Percentiles rank a stretch among this genome's conserved stretches.
phyloP scores from a whole-genome alignment of 2,113 vertebrate genomes.

The Xiphorhynchus elegans region DNA sequence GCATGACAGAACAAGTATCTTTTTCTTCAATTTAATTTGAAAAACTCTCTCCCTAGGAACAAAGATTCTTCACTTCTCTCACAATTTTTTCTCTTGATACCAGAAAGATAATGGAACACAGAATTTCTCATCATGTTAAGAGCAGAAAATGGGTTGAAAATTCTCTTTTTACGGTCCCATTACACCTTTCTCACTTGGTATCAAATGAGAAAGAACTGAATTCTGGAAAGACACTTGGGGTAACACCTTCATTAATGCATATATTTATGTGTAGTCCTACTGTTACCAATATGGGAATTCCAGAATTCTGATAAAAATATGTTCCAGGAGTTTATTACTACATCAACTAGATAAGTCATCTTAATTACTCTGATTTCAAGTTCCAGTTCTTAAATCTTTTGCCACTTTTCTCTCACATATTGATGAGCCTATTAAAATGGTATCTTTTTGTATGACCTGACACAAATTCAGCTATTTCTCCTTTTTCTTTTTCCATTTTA shows the following conservation, averaged over 20 bases:
- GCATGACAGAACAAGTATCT: neutral
- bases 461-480: neutral
- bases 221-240: neutral
- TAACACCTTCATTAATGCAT: neutral
- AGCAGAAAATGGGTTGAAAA: neutral
- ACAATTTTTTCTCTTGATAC: neutral
- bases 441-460: neutral
- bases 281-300: neutral
- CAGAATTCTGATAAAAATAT: neutral
- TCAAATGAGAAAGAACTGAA: neutral
- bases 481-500: neutral
- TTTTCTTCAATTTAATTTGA: neutral
- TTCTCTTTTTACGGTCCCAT: neutral
- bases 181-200: neutral
- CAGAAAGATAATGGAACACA: accelerated
- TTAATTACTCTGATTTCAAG: neutral
- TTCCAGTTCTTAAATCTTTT: neutral
- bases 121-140: neutral
- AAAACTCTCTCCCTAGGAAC: neutral
- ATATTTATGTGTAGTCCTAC: neutral
- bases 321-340: neutral
- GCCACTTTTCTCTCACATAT: neutral
- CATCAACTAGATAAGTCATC: neutral
- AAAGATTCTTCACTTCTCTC: neutral
- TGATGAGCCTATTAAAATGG: neutral